Evolutionary conservation across 1,140 invertebrate species (phyloP).

Genomic region (Rhysida immarginata): DNA sequence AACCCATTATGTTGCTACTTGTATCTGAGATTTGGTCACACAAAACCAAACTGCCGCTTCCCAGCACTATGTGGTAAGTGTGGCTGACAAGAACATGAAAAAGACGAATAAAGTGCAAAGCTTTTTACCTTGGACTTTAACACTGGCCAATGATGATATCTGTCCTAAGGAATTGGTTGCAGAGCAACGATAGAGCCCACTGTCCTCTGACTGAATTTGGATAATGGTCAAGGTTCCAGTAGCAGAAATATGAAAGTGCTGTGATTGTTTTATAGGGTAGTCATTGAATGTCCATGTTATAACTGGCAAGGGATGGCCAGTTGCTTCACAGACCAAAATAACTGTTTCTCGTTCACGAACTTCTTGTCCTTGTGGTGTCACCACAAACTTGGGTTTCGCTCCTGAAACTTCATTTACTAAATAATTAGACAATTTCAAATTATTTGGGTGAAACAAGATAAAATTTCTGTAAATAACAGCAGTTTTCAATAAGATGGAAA

Average conservation of each 20-base stretch:
- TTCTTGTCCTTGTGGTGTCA: slow-evolving; percentile 25
- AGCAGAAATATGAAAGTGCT: too few relatives aligned
- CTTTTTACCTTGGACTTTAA: slow-evolving; percentile 49
- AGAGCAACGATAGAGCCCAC: slow-evolving; percentile 53
- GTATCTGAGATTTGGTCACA: too few relatives aligned
- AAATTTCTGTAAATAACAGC: too few relatives aligned
- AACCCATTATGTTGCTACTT: too few relatives aligned
- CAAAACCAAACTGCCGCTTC: too few relatives aligned
- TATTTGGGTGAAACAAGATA: too few relatives aligned
- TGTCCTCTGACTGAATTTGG: slow-evolving; percentile 41
- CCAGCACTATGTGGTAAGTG: too few relatives aligned
- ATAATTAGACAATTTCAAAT: too few relatives aligned
- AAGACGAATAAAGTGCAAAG: not conserved
- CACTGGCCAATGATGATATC: slow-evolving; percentile 42
- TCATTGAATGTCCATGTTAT: slow-evolving; percentile 54
- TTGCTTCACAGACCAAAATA: slow-evolving; percentile 44
- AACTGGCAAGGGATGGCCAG: slow-evolving; percentile 44
- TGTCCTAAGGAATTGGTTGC: slow-evolving; percentile 49
- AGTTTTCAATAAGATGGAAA: too few relatives aligned
- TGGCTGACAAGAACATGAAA: too few relatives aligned
- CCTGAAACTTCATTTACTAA: too few relatives aligned
- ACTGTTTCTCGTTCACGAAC: slow-evolving; percentile 25
- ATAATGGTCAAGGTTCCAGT: slow-evolving; percentile 41
- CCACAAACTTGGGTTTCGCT: slow-evolving; percentile 20
- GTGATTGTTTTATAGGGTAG: too few relatives aligned